phyloP scores from a whole-genome alignment of 1,140 invertebrate genomes.

The Drosophila tristis region DNA sequence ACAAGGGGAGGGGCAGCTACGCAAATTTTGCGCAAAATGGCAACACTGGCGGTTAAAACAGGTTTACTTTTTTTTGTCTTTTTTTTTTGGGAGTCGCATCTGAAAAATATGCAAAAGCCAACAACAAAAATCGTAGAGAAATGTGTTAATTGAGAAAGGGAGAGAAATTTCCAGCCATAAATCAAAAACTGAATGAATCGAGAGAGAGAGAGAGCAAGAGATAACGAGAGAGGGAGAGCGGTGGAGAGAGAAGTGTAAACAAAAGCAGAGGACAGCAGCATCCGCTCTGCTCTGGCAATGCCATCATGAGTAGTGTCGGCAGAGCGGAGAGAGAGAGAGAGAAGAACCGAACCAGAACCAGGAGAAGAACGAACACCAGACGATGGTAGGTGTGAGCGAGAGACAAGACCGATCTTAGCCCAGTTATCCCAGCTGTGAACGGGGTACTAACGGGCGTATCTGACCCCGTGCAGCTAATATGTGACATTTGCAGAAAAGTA shows the following conservation, averaged over 20 bases:
- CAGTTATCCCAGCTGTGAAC: slow-evolving; percentile 29
- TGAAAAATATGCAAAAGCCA: slow-evolving; percentile 34
- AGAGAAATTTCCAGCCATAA: slow-evolving; percentile 57
- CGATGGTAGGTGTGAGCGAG: slow-evolving; percentile 4
- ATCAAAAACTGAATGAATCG: slow-evolving; percentile 69
- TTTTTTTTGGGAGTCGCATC: slow-evolving; percentile 33
- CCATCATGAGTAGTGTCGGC: neutral
- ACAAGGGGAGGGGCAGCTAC: slow-evolving; percentile 30
- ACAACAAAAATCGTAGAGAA: slow-evolving; percentile 38
- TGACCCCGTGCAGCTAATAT: neutral
- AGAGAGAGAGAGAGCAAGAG: neutral
- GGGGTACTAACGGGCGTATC: slow-evolving; percentile 1
- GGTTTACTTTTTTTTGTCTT: slow-evolving; percentile 41
- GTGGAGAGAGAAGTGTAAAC: slow-evolving; percentile 56
- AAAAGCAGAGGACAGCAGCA: slow-evolving; percentile 53
- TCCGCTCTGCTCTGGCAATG: slow-evolving; percentile 42
- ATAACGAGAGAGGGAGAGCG: slow-evolving; percentile 9
- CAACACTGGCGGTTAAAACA: slow-evolving; percentile 64
- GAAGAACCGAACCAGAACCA: neutral
- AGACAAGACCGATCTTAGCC: slow-evolving; percentile 31
- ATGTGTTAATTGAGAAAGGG: slow-evolving; percentile 62
- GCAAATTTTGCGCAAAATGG: slow-evolving; percentile 66
- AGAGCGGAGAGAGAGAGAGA: slow-evolving; percentile 10
- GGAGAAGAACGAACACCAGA: no score
- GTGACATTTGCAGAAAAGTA: no score